These are phyloP conservation scores for Drosophila obscura DNA, from an alignment of 1,140 invertebrate genomes.

Conservation along the genomic window DNA sequence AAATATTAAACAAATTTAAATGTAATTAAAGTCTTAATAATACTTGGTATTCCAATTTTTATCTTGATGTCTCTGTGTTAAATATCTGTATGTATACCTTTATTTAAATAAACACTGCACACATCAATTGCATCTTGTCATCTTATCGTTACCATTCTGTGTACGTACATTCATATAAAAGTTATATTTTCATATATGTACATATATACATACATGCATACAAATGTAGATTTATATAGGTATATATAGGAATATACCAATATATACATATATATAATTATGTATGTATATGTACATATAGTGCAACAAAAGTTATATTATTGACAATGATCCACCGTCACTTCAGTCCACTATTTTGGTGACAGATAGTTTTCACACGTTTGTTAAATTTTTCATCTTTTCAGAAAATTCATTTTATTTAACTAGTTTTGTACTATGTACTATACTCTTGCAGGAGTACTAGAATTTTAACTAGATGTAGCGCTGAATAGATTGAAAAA, in stretches of 20 bases:
- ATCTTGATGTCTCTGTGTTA: constrained; percentile 50
- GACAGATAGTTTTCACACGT: too few species aligned
- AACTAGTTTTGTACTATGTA: too few species aligned
- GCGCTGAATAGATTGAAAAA: too few species aligned
- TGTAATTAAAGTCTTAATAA: constrained; percentile 50
- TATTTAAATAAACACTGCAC: constrained; percentile 23
- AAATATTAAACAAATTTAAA: constrained; percentile 43
- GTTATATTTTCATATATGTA: neutral
- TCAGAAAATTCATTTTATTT: too few species aligned
- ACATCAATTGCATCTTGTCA: constrained; percentile 37
- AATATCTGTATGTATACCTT: constrained; percentile 27
- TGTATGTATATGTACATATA: neutral
- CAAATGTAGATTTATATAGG: neutral
- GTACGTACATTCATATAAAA: too few species aligned
- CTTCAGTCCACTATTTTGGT: too few species aligned
- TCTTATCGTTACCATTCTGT: constrained; percentile 6
- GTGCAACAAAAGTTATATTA: neutral
- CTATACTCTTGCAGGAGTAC: too few species aligned
- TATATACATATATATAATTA: neutral
- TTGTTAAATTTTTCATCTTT: too few species aligned
- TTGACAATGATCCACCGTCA: too few species aligned
- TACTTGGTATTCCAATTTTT: constrained; percentile 32
- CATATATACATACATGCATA: neutral
- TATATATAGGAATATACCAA: neutral
- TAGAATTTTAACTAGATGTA: too few species aligned